phyloP scores from a whole-genome alignment of 2,888 invertebrate species.

The Caenorhabditis afra region DNA sequence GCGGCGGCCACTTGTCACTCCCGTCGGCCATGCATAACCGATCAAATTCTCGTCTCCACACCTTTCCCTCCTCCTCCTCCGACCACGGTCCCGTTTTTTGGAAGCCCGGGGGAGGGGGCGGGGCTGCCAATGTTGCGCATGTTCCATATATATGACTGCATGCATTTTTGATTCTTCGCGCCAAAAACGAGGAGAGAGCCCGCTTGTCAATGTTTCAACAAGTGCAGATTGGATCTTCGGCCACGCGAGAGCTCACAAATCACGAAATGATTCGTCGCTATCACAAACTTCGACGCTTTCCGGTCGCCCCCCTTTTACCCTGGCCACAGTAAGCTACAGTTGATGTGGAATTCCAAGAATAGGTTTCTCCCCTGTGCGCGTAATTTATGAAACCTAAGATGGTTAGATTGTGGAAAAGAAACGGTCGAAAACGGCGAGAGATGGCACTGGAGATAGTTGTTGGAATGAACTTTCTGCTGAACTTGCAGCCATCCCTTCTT shows the following conservation, averaged over 20 bases:
- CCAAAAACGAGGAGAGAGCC: background rate
- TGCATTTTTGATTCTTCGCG: constrained; percentile 40
- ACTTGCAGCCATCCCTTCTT: background rate
- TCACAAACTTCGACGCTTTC: too few relatives aligned
- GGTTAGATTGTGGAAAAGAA: background rate
- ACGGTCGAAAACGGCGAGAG: background rate
- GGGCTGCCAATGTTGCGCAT: constrained; percentile 7
- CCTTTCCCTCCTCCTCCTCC: background rate
- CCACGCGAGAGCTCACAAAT: background rate
- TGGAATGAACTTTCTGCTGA: constrained; percentile 27
- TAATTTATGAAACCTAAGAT: background rate
- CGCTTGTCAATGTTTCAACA: constrained; percentile 5
- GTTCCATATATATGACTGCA: constrained; percentile 58
- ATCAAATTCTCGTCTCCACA: constrained; percentile 35
- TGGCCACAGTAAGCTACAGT: too few relatives aligned
- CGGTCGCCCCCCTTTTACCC: too few relatives aligned
- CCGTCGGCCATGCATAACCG: constrained; percentile 48
- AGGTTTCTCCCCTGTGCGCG: too few relatives aligned
- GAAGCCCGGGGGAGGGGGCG: too few relatives aligned
- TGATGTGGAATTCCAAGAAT: too few relatives aligned
- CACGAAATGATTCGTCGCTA: too few relatives aligned
- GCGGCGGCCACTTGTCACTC: constrained; percentile 36
- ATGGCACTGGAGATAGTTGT: background rate
- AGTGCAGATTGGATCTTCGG: constrained; percentile 48
- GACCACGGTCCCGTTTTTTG: constrained; percentile 6